Evolutionary conservation across 2,113 vertebrate genomes (phyloP).

Genomic region (Tenebrosternarchus preto): DNA sequence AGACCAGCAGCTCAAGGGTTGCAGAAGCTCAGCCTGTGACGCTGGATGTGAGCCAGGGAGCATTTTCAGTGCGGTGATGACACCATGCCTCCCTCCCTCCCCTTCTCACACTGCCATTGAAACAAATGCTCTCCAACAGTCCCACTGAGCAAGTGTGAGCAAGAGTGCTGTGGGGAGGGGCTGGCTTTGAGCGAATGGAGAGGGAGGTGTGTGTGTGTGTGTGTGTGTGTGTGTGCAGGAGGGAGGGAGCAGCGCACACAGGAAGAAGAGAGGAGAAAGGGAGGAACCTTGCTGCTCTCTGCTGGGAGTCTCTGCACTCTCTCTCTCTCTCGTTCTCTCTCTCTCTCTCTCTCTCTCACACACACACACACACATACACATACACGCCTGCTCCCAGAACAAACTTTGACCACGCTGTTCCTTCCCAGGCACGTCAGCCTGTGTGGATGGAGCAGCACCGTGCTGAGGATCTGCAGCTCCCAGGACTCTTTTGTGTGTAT

Average conservation of each 20-base stretch:
- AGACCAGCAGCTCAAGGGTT: conserved; percentile 62
- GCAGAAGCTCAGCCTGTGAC: conserved; percentile 33
- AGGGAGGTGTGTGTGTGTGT: conserved; percentile 52
- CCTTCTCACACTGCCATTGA: conserved; percentile 46
- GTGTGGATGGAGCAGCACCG: conserved; percentile 60
- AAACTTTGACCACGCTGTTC: conserved; percentile 28
- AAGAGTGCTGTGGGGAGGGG: conserved; percentile 69
- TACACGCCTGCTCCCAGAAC: conserved; percentile 11
- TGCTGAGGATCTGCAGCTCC: conserved; percentile 53
- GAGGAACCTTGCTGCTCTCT: conserved; percentile 67
- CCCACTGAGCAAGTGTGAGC: conserved; percentile 63
- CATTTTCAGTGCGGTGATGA: conserved; percentile 78
- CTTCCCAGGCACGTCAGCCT: conserved; percentile 52
- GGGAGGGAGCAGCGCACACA: conserved; percentile 66
- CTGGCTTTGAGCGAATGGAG: conserved; percentile 63
- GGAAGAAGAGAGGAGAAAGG: conserved; percentile 65
- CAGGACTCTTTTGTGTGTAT: too few relatives aligned
- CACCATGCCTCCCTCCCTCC: conserved; percentile 64
- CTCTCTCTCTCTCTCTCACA: conserved; percentile 14
- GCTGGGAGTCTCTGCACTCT: conserved; percentile 58
- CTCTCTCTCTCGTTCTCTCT: conserved; percentile 48
- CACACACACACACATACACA: not conserved
- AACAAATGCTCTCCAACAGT: conserved; percentile 54
- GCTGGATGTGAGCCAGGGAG: conserved; percentile 70
- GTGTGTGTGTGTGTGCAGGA: conserved; percentile 29